A percentile compares a stretch with the other conserved stretches of the same genome.
Conservation (phyloP, 2,113 vertebrate genomes). For the Dryoscopus gambensis region DNA sequence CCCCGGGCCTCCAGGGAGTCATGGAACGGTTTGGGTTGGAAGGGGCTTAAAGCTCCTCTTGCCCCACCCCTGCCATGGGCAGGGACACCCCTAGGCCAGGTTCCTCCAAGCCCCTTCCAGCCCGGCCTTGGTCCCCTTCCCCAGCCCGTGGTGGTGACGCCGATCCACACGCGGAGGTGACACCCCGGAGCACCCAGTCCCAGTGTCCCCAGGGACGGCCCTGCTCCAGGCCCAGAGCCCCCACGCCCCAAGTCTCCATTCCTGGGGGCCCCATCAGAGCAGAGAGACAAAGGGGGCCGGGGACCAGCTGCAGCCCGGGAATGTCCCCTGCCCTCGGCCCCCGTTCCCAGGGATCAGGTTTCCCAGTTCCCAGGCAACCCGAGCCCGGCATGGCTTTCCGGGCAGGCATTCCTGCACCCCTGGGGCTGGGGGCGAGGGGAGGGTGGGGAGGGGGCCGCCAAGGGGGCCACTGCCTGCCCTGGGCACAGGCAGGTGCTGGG, state of each 20-base stretch:
- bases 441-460: background rate
- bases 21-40: background rate
- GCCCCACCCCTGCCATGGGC: background rate
- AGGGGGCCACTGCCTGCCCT: background rate
- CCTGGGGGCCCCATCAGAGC: background rate
- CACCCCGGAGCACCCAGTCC: background rate
- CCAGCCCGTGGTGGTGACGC: background rate
- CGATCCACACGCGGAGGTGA: fast-evolving
- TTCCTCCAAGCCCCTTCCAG: background rate
- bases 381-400: background rate
- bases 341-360: slow-evolving; percentile 60
- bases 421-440: background rate
- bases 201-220: background rate
- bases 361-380: slow-evolving; percentile 63
- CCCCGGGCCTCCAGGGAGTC: background rate
- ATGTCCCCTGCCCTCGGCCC: slow-evolving; percentile 39
- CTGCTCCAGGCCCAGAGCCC: background rate
- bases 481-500: background rate
- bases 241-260: background rate
- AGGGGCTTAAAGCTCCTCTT: background rate
- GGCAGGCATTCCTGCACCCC: slow-evolving; percentile 47
- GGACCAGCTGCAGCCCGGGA: slow-evolving; percentile 50
- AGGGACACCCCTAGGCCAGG: background rate
- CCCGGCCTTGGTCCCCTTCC: background rate
- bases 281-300: slow-evolving; percentile 25